Conservation (phyloP, 2,113 vertebrate species). For the Procavia capensis region DNA sequence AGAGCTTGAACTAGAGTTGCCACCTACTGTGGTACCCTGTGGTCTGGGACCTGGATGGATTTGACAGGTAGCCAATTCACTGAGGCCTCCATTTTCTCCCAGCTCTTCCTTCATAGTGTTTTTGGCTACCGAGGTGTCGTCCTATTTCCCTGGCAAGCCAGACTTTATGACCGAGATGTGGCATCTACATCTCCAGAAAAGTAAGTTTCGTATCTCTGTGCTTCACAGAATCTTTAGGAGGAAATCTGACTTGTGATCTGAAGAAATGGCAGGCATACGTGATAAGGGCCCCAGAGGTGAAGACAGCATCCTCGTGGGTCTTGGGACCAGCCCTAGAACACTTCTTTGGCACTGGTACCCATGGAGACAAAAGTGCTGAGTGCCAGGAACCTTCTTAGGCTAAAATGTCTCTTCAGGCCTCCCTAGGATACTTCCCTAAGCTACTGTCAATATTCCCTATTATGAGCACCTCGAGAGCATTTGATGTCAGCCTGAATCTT, state of each 20-base stretch:
- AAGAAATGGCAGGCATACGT: neutral
- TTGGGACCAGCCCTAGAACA: neutral
- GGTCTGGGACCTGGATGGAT: neutral
- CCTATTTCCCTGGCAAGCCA: slow-evolving; percentile 98
- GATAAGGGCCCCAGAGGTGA: neutral
- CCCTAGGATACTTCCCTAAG: neutral
- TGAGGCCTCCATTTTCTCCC: slow-evolving; percentile 62
- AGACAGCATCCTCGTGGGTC: neutral
- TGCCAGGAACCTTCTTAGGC: slow-evolving; percentile 19
- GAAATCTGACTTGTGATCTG: neutral
- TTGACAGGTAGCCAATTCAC: neutral
- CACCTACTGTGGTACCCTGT: neutral
- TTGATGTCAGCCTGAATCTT: slow-evolving; percentile 20
- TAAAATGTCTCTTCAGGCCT: neutral
- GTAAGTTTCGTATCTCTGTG: slow-evolving; percentile 84
- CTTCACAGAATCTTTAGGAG: neutral
- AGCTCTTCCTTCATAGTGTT: slow-evolving; percentile 98
- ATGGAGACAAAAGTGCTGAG: slow-evolving; percentile 7
- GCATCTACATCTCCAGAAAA: slow-evolving; percentile 93
- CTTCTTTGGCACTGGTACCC: neutral
- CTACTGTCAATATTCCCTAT: neutral
- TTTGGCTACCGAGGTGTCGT: slow-evolving; percentile 98
- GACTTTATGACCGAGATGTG: slow-evolving; percentile 96
- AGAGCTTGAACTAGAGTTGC: neutral
- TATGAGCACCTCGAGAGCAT: neutral